Evolutionary conservation across 1,140 invertebrate species (phyloP), one percentile per base, ranked within the genome.

Genomic region (Psilanteris sp.): DNA sequence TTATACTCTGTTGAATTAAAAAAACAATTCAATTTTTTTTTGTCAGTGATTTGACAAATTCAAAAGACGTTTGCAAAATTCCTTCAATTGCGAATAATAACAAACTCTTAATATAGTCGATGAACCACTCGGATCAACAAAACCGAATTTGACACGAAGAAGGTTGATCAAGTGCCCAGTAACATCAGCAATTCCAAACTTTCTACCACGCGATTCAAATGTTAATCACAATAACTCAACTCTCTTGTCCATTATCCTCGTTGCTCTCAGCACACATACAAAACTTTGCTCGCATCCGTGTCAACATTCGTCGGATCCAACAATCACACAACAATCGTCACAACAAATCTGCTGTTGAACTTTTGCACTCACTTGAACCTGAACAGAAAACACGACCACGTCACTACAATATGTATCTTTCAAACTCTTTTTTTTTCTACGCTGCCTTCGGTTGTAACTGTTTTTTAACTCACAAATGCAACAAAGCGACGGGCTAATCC

Each of bases 271-370:
- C 13, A 10, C 52, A 43, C 37, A 34, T 34, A 13, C 18, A 29
- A 46, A 62, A 62, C 57, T 62, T 62, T 62, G 43, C 48, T 62
- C 26, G 15, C 22, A 50, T 20, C 4, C 24, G 44, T 62, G 57
- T 62, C 43, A 46, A 55, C 14, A 43, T 31, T 41, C 11, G 16
- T 1, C 2, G 11, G 4, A 15, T 14, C 31, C 22, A 54, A 59
- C 39, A 44, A 26, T 59, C 24, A 31, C 55, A 57, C 26, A 27
- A 32, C 3, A 1, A 14, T 4, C 27, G 15, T 20, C 20, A 41
- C 24, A 29, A 36, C 29, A 34, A 50, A 34, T 34, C 16, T 9
- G 7, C 13, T 18, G 9, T 10, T 11, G 1, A 48, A 32, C 27
- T 50, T 34, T 34, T 50, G 46, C 46, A 50, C 31, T 22, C 46